These are phyloP conservation scores for Parotia lawesii DNA, from an alignment of 2,113 vertebrate species.

Conservation along the genomic window DNA sequence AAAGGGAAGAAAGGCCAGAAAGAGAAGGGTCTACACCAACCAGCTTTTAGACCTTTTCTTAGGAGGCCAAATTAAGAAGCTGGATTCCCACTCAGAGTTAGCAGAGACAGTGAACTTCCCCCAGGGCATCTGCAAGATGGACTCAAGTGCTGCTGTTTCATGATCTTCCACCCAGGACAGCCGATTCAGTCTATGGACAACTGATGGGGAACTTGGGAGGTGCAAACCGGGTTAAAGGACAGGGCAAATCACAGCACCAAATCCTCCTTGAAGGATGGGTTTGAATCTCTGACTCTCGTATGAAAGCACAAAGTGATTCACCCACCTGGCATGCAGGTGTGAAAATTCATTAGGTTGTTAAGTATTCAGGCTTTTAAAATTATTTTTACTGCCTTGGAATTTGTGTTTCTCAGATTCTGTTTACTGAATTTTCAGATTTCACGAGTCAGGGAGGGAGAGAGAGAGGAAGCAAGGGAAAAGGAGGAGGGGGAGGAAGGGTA, in stretches of 20 bases:
- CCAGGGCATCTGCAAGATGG: fast-evolving
- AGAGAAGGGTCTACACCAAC: background rate
- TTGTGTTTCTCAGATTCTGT: background rate
- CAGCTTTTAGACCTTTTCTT: background rate
- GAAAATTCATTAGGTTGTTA: background rate
- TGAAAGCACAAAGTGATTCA: background rate
- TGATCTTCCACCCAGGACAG: background rate
- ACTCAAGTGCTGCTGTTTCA: background rate
- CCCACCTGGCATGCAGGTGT: background rate
- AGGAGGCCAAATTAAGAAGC: background rate
- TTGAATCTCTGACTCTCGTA: background rate
- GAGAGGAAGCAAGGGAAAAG: background rate
- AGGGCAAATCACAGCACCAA: background rate
- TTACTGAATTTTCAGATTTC: background rate
- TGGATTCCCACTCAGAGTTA: background rate
- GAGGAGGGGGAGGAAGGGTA: background rate
- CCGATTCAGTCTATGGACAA: background rate
- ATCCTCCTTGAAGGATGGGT: background rate
- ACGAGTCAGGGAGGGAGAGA: no score
- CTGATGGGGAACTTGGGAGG: background rate
- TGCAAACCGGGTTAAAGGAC: background rate
- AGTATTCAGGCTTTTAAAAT: background rate
- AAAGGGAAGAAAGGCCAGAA: background rate
- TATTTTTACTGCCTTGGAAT: background rate
- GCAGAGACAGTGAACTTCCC: background rate